Conservation (phyloP, 2,797 vertebrate species). For the Poecilia wingei region DNA sequence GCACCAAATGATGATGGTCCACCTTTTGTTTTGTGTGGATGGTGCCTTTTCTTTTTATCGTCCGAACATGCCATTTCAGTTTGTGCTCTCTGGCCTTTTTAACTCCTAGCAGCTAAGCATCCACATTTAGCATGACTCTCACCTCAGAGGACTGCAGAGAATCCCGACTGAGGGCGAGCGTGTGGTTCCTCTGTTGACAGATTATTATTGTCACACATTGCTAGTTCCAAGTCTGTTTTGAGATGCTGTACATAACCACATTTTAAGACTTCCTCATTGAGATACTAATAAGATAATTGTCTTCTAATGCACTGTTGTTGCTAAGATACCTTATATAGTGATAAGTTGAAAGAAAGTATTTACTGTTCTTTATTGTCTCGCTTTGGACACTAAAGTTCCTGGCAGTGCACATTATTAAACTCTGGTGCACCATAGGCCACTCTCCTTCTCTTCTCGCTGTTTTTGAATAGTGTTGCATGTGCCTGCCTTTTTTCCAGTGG, state of each 20-base stretch:
- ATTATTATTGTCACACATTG: slow-evolving; percentile 27
- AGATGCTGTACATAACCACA: slow-evolving; percentile 87
- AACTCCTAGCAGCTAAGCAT: background rate
- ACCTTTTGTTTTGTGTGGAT: slow-evolving; percentile 62
- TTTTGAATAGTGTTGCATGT: slow-evolving; percentile 79
- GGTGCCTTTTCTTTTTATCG: slow-evolving; percentile 72
- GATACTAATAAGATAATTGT: slow-evolving; percentile 86
- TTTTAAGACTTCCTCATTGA: slow-evolving; percentile 82
- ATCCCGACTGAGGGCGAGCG: background rate
- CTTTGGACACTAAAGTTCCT: slow-evolving; percentile 91
- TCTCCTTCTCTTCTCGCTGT: slow-evolving; percentile 76
- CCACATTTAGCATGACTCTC: background rate
- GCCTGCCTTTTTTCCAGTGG: slow-evolving; percentile 71
- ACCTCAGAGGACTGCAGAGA: background rate
- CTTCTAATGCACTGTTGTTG: slow-evolving; percentile 93
- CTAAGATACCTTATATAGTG: slow-evolving; percentile 88
- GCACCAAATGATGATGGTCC: slow-evolving; percentile 29
- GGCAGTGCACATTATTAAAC: slow-evolving; percentile 71
- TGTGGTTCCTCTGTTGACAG: background rate
- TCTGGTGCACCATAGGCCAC: slow-evolving; percentile 77
- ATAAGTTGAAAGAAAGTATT: slow-evolving; percentile 87
- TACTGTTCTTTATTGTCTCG: slow-evolving; percentile 87
- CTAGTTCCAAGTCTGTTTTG: slow-evolving; percentile 48
- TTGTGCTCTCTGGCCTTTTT: slow-evolving; percentile 4
- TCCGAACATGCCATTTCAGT: slow-evolving; percentile 27